Conservation (phyloP, 2,888 invertebrate species). For the Leucophenga montana region DNA sequence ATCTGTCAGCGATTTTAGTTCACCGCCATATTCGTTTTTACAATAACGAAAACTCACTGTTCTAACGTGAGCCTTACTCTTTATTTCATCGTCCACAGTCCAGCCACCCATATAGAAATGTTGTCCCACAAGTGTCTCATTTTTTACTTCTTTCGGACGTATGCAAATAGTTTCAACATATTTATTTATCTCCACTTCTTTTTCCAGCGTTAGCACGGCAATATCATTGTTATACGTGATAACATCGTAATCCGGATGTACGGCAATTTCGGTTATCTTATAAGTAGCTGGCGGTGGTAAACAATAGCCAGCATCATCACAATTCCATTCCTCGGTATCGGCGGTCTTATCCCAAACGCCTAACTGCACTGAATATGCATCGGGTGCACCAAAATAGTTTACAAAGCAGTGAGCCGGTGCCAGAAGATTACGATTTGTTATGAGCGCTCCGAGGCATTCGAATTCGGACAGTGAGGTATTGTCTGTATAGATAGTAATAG, state of each 20-base stretch:
- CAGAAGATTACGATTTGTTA: constrained; percentile 7
- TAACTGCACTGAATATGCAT: not conserved
- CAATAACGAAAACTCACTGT: not conserved
- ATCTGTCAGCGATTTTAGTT: not conserved
- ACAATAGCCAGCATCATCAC: constrained; percentile 11
- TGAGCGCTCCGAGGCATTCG: constrained; percentile 7
- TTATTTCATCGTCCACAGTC: not conserved
- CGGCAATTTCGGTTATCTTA: not conserved
- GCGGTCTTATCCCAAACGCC: constrained; percentile 1
- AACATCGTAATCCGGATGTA: constrained; percentile 5
- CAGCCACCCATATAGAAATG: constrained; percentile 14
- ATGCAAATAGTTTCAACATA: not conserved
- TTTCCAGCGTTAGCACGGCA: not conserved
- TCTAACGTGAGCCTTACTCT: not conserved
- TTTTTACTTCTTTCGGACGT: not conserved
- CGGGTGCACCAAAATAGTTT: not conserved
- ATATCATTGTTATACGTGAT: constrained; percentile 7
- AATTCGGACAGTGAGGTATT: not conserved
- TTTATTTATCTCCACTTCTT: not conserved
- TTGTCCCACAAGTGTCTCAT: constrained; percentile 12
- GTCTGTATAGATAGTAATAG: too few relatives aligned
- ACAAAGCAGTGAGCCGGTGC: constrained; percentile 1
- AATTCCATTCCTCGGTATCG: constrained; percentile 7
- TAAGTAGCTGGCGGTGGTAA: not conserved
- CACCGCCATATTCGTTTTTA: not conserved